These are phyloP conservation scores for Thamnophis sirtalis DNA, from an alignment of 2,113 vertebrate species.

Conservation along the genomic window DNA sequence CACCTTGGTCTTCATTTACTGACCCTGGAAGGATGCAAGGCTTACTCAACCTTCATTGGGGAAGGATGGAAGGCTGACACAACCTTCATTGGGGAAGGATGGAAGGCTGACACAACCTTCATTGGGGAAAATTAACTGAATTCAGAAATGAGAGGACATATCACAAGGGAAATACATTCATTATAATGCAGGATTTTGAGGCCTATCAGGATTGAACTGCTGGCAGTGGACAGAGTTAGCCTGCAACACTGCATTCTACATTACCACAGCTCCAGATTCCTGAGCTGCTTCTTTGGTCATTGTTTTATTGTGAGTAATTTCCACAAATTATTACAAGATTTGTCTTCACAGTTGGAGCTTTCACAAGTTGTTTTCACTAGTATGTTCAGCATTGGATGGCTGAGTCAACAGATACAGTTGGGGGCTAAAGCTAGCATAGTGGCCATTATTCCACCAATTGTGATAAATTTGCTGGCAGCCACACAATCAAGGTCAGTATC, in stretches of 20 bases:
- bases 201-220: neutral
- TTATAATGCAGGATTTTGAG: neutral
- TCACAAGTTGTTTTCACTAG: neutral
- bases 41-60: neutral
- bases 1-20: too few species aligned
- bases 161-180: neutral
- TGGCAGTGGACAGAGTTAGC: neutral
- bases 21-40: neutral
- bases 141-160: neutral
- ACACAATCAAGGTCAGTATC: neutral
- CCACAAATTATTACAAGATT: neutral
- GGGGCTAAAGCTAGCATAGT: neutral
- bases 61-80: neutral
- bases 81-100: too few species aligned
- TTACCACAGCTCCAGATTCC: neutral
- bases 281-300: neutral
- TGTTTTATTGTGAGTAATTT: neutral
- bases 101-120: neutral
- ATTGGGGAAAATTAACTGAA: neutral
- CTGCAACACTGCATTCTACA: neutral
- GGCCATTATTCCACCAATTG: neutral
- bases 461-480: neutral
- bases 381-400: neutral
- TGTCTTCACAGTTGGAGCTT: neutral
- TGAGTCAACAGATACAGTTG: neutral